These are phyloP conservation scores for Perizoma flavofasciatum DNA, from an alignment of 2,888 invertebrate genomes.

Conservation along the genomic window DNA sequence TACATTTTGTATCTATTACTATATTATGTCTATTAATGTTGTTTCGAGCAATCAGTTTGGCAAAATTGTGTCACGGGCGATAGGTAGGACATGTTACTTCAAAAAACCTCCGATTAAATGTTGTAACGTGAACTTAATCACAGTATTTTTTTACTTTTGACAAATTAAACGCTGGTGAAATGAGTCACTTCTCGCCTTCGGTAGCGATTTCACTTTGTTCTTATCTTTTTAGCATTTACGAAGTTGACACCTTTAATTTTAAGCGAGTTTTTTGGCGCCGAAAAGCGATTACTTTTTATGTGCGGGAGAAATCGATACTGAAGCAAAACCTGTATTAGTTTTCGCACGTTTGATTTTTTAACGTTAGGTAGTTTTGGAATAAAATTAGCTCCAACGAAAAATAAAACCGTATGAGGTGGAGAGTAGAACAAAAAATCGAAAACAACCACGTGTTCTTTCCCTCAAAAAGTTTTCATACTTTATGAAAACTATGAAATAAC, in stretches of 20 bases:
- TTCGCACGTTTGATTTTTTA: neutral
- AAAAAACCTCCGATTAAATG: conserved; percentile 3
- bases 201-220: conserved; percentile 41
- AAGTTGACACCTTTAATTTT: conserved; percentile 20
- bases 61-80: no score
- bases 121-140: conserved; percentile 14
- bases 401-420: no score
- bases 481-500: no score
- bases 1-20: no score
- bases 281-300: conserved; percentile 60
- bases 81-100: neutral
- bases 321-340: conserved; percentile 5
- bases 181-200: conserved; percentile 27
- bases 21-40: no score
- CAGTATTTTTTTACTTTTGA: conserved; percentile 21
- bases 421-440: no score
- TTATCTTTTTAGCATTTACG: conserved; percentile 43
- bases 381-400: no score
- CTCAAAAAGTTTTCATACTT: no score
- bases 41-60: no score
- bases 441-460: no score
- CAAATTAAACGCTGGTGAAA: conserved; percentile 19
- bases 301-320: conserved; percentile 56
- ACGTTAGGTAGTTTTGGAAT: no score
- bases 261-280: conserved; percentile 31